phyloP scores from a whole-genome alignment of 2,888 invertebrate genomes.

The Zygogramma bicolorata region DNA sequence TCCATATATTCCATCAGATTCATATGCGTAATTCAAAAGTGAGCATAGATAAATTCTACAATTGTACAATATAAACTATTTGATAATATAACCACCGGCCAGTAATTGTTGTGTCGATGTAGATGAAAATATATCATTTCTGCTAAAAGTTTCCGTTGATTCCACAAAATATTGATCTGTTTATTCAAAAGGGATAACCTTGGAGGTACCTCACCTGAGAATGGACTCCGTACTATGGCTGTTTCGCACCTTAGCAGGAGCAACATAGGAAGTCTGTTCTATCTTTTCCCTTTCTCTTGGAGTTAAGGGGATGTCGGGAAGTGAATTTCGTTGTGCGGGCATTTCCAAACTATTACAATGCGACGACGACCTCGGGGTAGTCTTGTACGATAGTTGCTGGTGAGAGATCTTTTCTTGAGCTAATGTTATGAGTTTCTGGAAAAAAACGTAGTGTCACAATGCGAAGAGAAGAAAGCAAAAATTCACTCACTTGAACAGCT shows the following conservation, averaged over 20 bases:
- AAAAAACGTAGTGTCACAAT: no score
- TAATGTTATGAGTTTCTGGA: slow-evolving; percentile 78
- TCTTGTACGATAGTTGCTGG: slow-evolving; percentile 61
- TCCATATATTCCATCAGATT: no score
- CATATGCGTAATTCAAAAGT: no score
- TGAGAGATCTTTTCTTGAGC: slow-evolving; percentile 85
- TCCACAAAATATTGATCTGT: no score
- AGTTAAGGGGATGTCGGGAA: slow-evolving; percentile 82
- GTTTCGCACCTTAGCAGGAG: slow-evolving; percentile 70
- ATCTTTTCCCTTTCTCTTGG: slow-evolving; percentile 80
- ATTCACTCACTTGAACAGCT: slow-evolving; percentile 71
- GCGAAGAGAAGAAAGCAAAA: neutral
- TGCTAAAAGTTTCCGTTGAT: no score
- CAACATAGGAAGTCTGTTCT: slow-evolving; percentile 69
- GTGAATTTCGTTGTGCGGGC: slow-evolving; percentile 75
- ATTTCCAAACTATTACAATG: slow-evolving; percentile 63
- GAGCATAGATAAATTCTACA: no score
- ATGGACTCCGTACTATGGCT: slow-evolving; percentile 88
- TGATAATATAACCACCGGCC: no score
- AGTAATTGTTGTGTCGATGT: no score
- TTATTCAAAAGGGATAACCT: neutral
- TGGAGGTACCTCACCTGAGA: slow-evolving; percentile 64
- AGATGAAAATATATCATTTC: no score
- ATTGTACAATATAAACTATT: no score
- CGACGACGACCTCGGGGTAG: slow-evolving; percentile 67